Evolutionary conservation across 2,113 vertebrate species (phyloP).

Genomic region (Cathartes aura): DNA sequence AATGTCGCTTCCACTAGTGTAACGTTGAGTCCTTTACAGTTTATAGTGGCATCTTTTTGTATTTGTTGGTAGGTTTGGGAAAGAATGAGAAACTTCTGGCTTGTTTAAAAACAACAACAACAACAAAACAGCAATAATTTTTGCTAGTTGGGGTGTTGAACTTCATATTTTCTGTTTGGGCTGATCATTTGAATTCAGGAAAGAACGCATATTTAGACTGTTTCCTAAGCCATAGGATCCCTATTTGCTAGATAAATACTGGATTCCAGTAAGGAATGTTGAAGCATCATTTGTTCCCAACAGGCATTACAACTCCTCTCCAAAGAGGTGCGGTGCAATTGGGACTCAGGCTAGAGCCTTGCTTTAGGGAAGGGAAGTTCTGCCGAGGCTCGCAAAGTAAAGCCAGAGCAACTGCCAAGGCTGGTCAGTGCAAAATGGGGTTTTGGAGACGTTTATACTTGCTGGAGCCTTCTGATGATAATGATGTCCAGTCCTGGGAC

Average conservation of each 20-base stretch:
- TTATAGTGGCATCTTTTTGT: background rate
- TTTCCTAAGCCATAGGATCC: background rate
- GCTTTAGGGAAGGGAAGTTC: too few relatives aligned
- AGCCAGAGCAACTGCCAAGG: background rate
- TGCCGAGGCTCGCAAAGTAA: background rate
- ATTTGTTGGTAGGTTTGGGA: background rate
- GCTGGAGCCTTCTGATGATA: background rate
- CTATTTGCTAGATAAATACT: background rate
- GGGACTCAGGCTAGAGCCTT: background rate
- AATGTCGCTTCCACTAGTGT: background rate
- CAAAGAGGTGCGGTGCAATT: rapidly evolving
- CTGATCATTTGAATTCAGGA: background rate
- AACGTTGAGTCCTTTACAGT: background rate
- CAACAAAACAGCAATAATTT: background rate
- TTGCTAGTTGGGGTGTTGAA: background rate
- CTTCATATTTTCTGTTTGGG: background rate
- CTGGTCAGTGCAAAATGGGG: background rate
- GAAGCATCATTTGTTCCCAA: background rate
- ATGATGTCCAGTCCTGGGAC: background rate
- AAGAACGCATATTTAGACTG: background rate
- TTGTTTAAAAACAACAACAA: background rate
- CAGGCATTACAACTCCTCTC: background rate
- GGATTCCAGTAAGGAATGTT: background rate
- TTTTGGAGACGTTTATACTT: background rate
- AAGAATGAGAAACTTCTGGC: background rate